Conservation (phyloP, 1,140 invertebrate genomes). For the Penaeus japonicus region DNA sequence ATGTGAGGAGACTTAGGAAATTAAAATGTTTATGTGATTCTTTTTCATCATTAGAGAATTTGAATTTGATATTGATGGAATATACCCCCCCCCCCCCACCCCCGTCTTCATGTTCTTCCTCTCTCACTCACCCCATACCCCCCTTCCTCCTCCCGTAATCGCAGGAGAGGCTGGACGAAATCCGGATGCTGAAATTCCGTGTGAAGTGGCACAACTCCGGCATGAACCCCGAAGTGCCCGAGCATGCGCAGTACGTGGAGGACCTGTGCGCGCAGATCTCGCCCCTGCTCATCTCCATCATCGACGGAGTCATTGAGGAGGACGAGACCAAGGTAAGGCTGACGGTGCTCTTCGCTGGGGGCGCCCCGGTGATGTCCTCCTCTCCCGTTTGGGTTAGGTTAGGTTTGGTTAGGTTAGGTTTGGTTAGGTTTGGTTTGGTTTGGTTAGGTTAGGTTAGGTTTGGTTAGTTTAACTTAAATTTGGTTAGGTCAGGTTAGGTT, state of each 20-base stretch:
- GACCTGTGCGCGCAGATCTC: slow-evolving; percentile 69
- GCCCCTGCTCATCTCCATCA: slow-evolving; percentile 66
- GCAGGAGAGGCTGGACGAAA: slow-evolving; percentile 70
- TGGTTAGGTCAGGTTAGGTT: too few species aligned
- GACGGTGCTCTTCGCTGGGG: not conserved
- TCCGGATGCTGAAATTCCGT: slow-evolving; percentile 71
- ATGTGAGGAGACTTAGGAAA: too few species aligned
- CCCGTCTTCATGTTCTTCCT: too few species aligned
- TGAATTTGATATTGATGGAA: too few species aligned
- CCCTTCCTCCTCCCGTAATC: not conserved
- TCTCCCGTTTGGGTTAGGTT: too few species aligned
- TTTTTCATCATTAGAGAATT: too few species aligned
- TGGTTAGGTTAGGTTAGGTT: too few species aligned
- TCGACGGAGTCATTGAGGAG: slow-evolving; percentile 72
- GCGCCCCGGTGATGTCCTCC: not conserved
- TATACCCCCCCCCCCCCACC: too few species aligned
- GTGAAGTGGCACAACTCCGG: slow-evolving; percentile 70
- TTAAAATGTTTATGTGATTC: too few species aligned
- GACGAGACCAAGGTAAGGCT: slow-evolving; percentile 62
- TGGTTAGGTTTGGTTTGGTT: too few species aligned
- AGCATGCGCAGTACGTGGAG: slow-evolving; percentile 72
- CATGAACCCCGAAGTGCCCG: slow-evolving; percentile 66
- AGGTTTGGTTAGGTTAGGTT: too few species aligned
- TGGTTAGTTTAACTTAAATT: too few species aligned
- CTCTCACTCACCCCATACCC: not conserved